Evolutionary conservation across 2,888 invertebrate species (phyloP), one percentile per base, ranked within the genome.

Genomic region (Philereme transversata): DNA sequence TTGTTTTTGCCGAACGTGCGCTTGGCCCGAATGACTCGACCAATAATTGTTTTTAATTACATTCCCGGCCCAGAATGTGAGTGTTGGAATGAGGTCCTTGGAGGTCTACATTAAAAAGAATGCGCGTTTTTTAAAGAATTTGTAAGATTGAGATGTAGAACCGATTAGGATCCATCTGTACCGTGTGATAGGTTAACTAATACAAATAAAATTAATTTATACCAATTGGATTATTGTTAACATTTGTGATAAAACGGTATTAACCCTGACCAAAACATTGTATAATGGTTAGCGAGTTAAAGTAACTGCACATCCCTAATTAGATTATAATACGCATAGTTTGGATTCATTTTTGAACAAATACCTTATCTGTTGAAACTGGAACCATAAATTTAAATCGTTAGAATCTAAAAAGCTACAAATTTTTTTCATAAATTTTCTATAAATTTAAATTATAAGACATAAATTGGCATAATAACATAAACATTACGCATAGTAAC

Each of bases 41-140:
- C 65, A 73, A 70, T 60, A 65, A 62, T 75, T 70, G 77, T 77
- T 52, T 62, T 51, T 77, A 75, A 76, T 80, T 77, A 86, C 87
- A 87, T 87, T 87, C 87, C 87, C 81, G 68, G 76, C 72, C 76
- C 73, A 72, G 76, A 71, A 67, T 73, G 62, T 64, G 63, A 43
- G 57, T 59, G 56, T 61, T 66, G 62, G 35, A 36, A 51, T 51
- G 9, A 46, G 50, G 40, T 60, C 54, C 9, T 11, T 9, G n/a
- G 46, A 38, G 10, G 48, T 35, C 9, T 55, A 43, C 43, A 48
- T 51, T 45, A 35, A 40, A n/a, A 44, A 8, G 11, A 38, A 43
- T 50, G 4, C 22, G 5, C n/a, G 34, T 34, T 43, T 2, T 48
- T 4, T 49, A 33, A 22, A 36, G 35, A 33, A 36, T 51, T 34